These are phyloP conservation scores for Phylloscopus whistleri DNA, from an alignment of 2,113 vertebrate species.

Conservation along the genomic window DNA sequence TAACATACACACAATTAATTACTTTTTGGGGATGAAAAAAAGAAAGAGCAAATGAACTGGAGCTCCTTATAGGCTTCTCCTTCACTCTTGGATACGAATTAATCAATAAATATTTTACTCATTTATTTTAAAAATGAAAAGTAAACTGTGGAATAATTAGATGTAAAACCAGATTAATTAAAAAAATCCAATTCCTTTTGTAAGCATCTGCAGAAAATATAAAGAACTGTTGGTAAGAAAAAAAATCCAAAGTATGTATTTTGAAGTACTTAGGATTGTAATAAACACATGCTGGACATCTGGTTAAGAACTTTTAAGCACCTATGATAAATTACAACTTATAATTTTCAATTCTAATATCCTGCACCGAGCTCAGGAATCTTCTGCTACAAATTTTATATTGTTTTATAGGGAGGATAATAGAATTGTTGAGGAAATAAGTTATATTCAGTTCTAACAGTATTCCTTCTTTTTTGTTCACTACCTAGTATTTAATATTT, in stretches of 20 bases:
- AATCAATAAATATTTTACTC: background rate
- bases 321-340: background rate
- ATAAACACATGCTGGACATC: background rate
- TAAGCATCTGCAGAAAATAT: background rate
- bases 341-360: background rate
- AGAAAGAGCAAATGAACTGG: background rate
- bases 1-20: background rate
- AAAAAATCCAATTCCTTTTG: background rate
- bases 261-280: background rate
- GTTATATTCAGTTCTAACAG: conserved; percentile 34
- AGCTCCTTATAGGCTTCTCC: background rate
- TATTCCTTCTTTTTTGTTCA: conserved; percentile 54
- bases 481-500: conserved; percentile 61
- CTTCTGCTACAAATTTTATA: conserved; percentile 12
- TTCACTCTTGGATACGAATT: background rate
- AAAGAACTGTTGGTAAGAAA: background rate
- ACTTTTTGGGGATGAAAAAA: background rate
- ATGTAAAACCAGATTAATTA: background rate
- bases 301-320: conserved; percentile 36
- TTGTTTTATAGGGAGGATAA: conserved; percentile 19
- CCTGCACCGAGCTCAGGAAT: background rate
- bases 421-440: background rate
- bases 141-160: background rate
- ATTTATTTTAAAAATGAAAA: background rate
- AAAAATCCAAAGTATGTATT: background rate